Base-by-base conservation (phyloP, 2,888 invertebrate genomes). In the Nymphalis c-album region DNA sequence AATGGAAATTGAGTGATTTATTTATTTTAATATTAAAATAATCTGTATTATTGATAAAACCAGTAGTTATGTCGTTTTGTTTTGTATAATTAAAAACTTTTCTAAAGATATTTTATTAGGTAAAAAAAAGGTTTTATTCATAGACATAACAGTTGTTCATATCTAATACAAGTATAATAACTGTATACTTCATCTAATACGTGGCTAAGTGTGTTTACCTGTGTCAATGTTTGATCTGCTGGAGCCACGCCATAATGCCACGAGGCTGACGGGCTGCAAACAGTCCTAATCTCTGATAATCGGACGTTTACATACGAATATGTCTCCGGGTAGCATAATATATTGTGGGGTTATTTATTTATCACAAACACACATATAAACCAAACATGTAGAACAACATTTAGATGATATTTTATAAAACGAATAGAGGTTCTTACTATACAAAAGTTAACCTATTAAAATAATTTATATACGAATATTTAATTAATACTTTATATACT, bases 281-380 rank as follows among this genome's bases (percentile, higher is more conserved):
- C 80, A 80, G 68, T 63, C 53, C 64, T 82, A 82, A 83, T 80
- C 81, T 79, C 72, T 64, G 69, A 71, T 82, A 82, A 86, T 83
- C 80, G 74, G 74, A 69, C 71, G 72, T 75, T 80, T 80, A 79
- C 80, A 77, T 72, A 64, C 69, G 63, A 71, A 69, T 65, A 55
- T 66, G 60, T 67, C 68, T 53, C 47, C 48, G 48, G n/a, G 22
- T 64, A 48, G n/a, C 35, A 35, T 18, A 18, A 10, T 57, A 6
- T 35, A n/a, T 18, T 5, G 31, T 40, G n/a, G 18, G 5, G n/a
- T 6, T n/a, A 57, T 57, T 40, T 40, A 57, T 57, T 57, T 18
- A 2, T 17, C 26, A 20, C 8, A 26, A 0, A 53, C 20, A 26
- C 16, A 16, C 13, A 50, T 20, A n/a, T 20, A 10, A 18, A 20